Evolutionary conservation across 2,113 vertebrate species (phyloP), one percentile per base, ranked within the genome.

Genomic region (Callipepla californica): DNA sequence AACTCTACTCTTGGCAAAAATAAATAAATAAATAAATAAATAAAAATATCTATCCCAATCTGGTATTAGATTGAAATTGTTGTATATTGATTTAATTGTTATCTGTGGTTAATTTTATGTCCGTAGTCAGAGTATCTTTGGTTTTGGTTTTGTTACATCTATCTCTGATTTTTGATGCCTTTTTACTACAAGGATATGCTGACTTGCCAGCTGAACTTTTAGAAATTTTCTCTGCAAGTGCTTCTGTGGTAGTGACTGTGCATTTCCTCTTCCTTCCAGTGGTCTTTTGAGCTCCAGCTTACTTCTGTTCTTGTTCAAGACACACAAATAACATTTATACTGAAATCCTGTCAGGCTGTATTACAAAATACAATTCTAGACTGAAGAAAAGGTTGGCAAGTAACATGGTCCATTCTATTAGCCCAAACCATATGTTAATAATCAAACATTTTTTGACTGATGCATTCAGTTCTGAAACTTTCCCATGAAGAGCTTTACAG

Each of bases 101-200:
- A 81, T 67, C 69, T 84, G 22, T 63, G 34, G 28, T 84, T 83
- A 89, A 55, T 8, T 30, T 58, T 30, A 14, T 26, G 38, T 55
- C 63, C 51, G 5, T 20, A 30, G 44, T 42, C 32, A 25, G 28
- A 83, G 28, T 51, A 42, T 50, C 57, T 84, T 78, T 42, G 21
- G 47, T 74, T 84, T 57, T 94, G 66, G 57, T 81, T 93, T 93
- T 94, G 62, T 63, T 84, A 55, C 51, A 75, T 93, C 59, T 94
- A 50, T 63, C 80, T 53, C 50, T 1, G 4, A 75, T 63, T 81
- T 95, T 75, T 84, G 69, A 51, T 51, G 68, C 34, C 51, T 85
- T n/a, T 85, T 94, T 86, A 80, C 77, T 68, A 17, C 23, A 15
- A 57, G 32, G 38, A 22, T 68, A 34, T n/a, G n/a, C 34, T 90